phyloP scores from a whole-genome alignment of 1,140 invertebrate genomes.

The Chironomus striatipennis region DNA sequence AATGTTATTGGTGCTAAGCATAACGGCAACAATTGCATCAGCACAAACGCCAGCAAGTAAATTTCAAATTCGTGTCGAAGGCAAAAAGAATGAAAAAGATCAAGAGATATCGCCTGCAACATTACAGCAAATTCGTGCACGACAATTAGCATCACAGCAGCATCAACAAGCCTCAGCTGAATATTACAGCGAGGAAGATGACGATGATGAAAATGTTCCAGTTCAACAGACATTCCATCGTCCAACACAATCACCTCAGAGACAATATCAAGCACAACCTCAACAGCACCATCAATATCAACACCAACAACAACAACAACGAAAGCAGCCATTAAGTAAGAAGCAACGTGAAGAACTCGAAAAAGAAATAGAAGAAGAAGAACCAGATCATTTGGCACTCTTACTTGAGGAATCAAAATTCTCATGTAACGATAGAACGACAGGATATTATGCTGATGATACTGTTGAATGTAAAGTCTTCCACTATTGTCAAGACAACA shows the following conservation, averaged over 20 bases:
- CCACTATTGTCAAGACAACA: conserved; percentile 87
- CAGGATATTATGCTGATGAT: conserved; percentile 87
- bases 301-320: conserved; percentile 35
- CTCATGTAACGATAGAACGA: conserved; percentile 65
- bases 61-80: conserved; percentile 15
- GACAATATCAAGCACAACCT: conserved; percentile 32
- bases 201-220: conserved; percentile 11
- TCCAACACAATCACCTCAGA: conserved; percentile 26
- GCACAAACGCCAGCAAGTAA: neutral
- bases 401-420: conserved; percentile 78
- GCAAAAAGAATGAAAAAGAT: neutral
- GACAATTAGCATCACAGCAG: neutral
- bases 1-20: neutral
- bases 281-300: conserved; percentile 38
- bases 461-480: conserved; percentile 84
- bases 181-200: neutral
- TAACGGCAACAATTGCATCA: neutral
- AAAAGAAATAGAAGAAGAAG: conserved; percentile 69
- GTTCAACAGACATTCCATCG: neutral
- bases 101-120: neutral
- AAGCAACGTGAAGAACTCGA: conserved; percentile 35
- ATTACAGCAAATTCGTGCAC: neutral
- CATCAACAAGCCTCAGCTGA: neutral
- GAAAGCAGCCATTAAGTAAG: conserved; percentile 33
- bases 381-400: conserved; percentile 71